These are phyloP conservation scores for Heteromurus nitidus DNA, from an alignment of 2,888 invertebrate species.

Conservation along the genomic window DNA sequence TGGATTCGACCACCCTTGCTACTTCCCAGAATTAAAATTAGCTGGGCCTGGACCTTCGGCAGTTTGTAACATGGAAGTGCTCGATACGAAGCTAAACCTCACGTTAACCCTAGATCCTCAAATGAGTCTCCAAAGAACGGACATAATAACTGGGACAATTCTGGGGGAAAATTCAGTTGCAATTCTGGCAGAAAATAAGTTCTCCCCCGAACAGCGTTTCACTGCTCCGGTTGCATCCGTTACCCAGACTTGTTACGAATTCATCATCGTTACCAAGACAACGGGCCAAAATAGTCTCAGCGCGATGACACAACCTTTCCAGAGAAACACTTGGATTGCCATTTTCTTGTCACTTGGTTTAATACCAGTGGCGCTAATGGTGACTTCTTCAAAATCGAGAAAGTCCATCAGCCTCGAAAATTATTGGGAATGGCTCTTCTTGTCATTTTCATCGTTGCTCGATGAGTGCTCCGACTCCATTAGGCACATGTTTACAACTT, in stretches of 20 bases:
- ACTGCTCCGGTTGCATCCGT: too few relatives aligned
- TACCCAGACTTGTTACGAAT: too few relatives aligned
- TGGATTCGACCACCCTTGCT: neutral
- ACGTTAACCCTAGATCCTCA: neutral
- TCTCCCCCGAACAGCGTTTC: neutral
- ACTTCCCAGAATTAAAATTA: neutral
- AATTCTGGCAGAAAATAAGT: neutral
- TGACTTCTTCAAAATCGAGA: neutral
- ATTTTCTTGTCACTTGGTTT: neutral
- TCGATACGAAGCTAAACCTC: neutral
- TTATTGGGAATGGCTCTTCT: constrained; percentile 38
- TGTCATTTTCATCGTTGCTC: neutral
- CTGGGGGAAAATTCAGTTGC: neutral
- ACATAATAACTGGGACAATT: neutral
- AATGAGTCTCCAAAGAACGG: neutral
- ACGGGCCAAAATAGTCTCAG: neutral
- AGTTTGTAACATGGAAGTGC: neutral
- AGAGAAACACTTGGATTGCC: constrained; percentile 13
- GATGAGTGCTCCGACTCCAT: constrained; percentile 2
- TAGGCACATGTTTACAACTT: neutral
- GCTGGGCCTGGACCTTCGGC: neutral
- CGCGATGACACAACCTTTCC: constrained; percentile 36
- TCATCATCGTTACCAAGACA: neutral
- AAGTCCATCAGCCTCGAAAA: neutral
- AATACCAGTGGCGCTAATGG: constrained; percentile 1